phyloP scores from a whole-genome alignment of 2,797 vertebrate species.

The Gymnothorax javanicus region DNA sequence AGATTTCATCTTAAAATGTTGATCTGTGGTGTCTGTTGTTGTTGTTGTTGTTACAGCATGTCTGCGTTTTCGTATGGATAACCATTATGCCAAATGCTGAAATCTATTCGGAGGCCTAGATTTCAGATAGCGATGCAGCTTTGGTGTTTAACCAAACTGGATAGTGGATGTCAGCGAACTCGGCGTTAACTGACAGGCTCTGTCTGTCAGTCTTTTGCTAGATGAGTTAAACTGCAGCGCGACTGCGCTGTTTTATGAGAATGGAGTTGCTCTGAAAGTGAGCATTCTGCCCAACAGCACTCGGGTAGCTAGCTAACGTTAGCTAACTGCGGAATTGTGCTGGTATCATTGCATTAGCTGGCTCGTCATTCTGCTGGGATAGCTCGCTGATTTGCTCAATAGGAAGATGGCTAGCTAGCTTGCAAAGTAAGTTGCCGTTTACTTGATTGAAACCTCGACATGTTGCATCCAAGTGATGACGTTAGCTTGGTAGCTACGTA shows the following conservation, averaged over 20 bases:
- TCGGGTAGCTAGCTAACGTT: background rate
- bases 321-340: background rate
- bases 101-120: background rate
- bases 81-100: background rate
- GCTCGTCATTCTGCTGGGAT: too few species aligned
- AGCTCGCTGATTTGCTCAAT: too few species aligned
- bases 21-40: background rate
- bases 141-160: constrained; percentile 34
- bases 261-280: background rate
- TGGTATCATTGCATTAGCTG: too few species aligned
- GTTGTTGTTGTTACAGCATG: background rate
- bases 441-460: too few species aligned
- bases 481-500: background rate
- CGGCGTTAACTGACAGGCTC: background rate
- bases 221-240: background rate
- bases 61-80: background rate
- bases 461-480: background rate
- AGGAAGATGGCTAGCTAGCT: too few species aligned
- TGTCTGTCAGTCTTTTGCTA: constrained; percentile 31
- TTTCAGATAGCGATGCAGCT: background rate
- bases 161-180: constrained; percentile 44
- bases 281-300: background rate
- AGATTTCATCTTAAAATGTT: background rate
- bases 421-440: too few species aligned
- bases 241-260: background rate